Conservation (phyloP, 2,888 invertebrate species). For the Polydrusus pterygomalis region DNA sequence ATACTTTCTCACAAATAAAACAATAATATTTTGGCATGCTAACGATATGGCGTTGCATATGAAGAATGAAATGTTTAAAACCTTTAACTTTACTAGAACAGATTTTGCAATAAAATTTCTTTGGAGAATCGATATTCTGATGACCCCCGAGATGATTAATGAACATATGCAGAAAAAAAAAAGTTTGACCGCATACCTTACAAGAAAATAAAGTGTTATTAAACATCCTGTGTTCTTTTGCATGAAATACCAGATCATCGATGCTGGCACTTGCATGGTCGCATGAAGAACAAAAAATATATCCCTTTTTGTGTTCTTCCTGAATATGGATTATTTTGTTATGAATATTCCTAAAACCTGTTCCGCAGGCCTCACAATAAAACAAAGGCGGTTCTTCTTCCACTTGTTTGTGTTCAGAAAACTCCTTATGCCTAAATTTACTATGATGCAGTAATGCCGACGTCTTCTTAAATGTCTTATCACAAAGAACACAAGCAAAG, state of each 20-base stretch:
- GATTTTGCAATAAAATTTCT: conserved; percentile 22
- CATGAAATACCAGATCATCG: conserved; percentile 43
- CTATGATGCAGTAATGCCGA: conserved; percentile 39
- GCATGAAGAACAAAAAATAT: conserved; percentile 36
- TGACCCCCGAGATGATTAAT: conserved; percentile 66
- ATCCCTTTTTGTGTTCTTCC: conserved; percentile 18
- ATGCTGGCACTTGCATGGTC: conserved; percentile 8
- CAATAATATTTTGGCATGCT: conserved; percentile 25
- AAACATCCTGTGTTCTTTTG: conserved; percentile 26
- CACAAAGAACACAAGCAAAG: conserved; percentile 45
- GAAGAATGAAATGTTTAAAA: conserved; percentile 66
- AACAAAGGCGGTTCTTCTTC: conserved; percentile 20
- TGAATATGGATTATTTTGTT: conserved; percentile 26
- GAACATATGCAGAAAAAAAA: conserved; percentile 32
- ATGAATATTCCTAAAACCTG: conserved; percentile 36
- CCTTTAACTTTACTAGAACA: conserved; percentile 10
- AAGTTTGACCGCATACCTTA: conserved; percentile 23
- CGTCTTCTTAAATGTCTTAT: conserved; percentile 65
- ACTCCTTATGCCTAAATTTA: conserved; percentile 28
- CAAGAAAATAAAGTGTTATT: conserved; percentile 31
- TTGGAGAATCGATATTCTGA: conserved; percentile 9
- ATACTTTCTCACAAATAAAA: conserved; percentile 36
- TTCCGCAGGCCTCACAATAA: conserved; percentile 40
- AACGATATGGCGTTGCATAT: conserved; percentile 67
- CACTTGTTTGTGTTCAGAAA: background rate